Percentiles rank a stretch among this genome's conserved stretches.
Conservation (phyloP, 2,888 invertebrate species). For the Blomia tropicalis region DNA sequence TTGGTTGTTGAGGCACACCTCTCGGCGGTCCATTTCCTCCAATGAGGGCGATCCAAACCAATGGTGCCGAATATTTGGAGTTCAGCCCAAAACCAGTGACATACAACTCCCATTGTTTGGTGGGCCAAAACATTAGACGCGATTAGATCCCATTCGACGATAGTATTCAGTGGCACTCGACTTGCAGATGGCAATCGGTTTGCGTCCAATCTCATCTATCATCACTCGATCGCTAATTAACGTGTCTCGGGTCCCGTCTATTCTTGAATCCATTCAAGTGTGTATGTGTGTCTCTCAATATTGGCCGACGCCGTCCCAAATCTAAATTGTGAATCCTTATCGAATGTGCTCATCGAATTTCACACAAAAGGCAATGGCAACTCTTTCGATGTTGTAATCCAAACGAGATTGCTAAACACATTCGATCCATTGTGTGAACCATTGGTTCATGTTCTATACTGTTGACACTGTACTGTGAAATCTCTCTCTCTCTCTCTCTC, state of each 20-base stretch:
- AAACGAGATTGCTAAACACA: not conserved
- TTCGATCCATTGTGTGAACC: too few relatives aligned
- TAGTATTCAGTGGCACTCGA: not conserved
- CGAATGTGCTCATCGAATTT: slow-evolving; percentile 5
- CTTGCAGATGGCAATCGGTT: slow-evolving; percentile 2
- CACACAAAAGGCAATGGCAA: not conserved
- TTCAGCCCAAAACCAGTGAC: not conserved
- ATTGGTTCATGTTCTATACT: too few relatives aligned
- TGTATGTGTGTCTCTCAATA: too few relatives aligned
- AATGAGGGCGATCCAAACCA: not conserved
- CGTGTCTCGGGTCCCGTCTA: not conserved
- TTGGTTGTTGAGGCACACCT: slow-evolving; percentile 1
- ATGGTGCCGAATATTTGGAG: not conserved
- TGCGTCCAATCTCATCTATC: not conserved
- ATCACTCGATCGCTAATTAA: not conserved
- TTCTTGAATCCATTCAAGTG: not conserved
- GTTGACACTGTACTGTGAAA: too few relatives aligned
- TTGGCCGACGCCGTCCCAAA: too few relatives aligned
- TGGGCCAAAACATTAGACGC: not conserved
- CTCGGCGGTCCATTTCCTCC: not conserved
- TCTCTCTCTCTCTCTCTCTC: too few relatives aligned
- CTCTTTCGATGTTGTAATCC: slow-evolving; percentile 14
- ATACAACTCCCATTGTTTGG: not conserved
- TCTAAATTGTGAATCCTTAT: slow-evolving; percentile 5
- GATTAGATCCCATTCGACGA: slow-evolving; percentile 8